Conservation (phyloP, 2,888 invertebrate species). For the Nemoura dubitans region DNA sequence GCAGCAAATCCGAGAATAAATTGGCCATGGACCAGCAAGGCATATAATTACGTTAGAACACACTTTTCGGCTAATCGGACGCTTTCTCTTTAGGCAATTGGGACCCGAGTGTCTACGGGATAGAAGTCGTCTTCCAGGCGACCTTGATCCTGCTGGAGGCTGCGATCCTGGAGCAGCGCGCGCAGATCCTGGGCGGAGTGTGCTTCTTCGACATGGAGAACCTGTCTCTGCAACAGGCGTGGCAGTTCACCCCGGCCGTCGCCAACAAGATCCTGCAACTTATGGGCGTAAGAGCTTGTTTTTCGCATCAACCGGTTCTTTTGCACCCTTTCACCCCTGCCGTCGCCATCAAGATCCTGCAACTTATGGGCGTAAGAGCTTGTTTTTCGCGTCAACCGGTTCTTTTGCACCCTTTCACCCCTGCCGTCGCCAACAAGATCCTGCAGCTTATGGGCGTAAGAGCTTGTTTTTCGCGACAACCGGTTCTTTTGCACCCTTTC, state of each 20-base stretch:
- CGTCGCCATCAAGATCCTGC: no score
- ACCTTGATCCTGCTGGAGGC: slow-evolving; percentile 76
- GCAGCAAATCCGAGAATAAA: no score
- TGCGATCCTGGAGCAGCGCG: slow-evolving; percentile 76
- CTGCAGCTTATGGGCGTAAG: no score
- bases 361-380: no score
- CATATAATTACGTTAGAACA: no score
- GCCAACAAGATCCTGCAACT: slow-evolving; percentile 74
- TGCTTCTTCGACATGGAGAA: slow-evolving; percentile 79
- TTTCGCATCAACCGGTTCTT: no score
- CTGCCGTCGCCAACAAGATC: slow-evolving; percentile 73
- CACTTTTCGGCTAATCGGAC: no score
- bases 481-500: no score
- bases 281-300: slow-evolving; percentile 74
- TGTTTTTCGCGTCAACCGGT: no score
- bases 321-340: slow-evolving; percentile 79
- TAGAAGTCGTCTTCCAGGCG: slow-evolving; percentile 77
- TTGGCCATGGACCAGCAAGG: no score
- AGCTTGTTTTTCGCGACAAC: no score
- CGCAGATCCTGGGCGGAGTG: slow-evolving; percentile 80
- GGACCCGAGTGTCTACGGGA: slow-evolving; percentile 72
- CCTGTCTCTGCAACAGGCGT: slow-evolving; percentile 74
- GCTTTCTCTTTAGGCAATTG: slow-evolving; percentile 70
- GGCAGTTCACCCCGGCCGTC: slow-evolving; percentile 76
- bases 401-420: no score